Conservation (phyloP, 2,888 invertebrate genomes). For the Drosophila borborema region DNA sequence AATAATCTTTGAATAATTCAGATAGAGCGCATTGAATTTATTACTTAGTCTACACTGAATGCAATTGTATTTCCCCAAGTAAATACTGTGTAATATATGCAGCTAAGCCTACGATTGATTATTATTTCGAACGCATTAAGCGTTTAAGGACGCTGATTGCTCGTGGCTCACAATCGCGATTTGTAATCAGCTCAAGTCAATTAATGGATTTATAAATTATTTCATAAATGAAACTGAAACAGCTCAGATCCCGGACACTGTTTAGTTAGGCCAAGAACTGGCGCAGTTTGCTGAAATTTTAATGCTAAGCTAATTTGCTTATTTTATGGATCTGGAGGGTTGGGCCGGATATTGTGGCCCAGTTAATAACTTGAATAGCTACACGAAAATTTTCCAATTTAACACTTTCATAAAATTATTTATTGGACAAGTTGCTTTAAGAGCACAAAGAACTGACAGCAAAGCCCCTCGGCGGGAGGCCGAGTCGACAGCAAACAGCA, state of each 20-base stretch:
- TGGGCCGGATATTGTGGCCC: constrained; percentile 14
- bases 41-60: neutral
- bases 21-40: neutral
- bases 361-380: constrained; percentile 52
- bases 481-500: constrained; percentile 2
- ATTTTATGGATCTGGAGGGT: constrained; percentile 37
- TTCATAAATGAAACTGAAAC: constrained; percentile 22
- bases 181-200: neutral
- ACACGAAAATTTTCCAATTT: constrained; percentile 67
- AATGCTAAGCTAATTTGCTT: constrained; percentile 68
- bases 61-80: neutral
- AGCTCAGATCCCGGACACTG: constrained; percentile 3
- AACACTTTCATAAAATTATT: constrained; percentile 79
- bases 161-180: neutral
- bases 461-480: constrained; percentile 37
- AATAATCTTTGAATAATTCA: neutral
- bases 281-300: constrained; percentile 36
- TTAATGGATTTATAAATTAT: constrained; percentile 7
- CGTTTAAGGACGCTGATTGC: too few relatives aligned
- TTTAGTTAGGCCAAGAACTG: constrained; percentile 38
- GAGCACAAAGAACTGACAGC: constrained; percentile 37
- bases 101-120: constrained; percentile 1
- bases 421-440: constrained; percentile 62
- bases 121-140: neutral
- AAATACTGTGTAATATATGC: neutral